phyloP scores from a whole-genome alignment of 2,113 vertebrate species.

The Perca flavescens region DNA sequence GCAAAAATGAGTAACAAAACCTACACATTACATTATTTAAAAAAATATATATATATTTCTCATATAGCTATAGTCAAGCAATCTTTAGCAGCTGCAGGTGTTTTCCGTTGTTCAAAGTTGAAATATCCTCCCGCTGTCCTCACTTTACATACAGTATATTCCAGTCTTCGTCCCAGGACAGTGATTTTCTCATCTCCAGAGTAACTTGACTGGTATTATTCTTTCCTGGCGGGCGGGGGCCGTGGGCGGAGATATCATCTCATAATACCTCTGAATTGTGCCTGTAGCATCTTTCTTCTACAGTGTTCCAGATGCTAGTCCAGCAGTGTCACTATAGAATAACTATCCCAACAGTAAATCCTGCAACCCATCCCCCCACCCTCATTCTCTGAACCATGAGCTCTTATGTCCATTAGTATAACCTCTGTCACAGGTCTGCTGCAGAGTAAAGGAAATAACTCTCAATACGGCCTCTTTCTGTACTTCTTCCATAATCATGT shows the following conservation, averaged over 20 bases:
- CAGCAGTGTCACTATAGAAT: conserved; percentile 49
- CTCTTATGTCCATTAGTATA: conserved; percentile 61
- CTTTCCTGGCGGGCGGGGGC: conserved; percentile 36
- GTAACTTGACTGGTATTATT: conserved; percentile 43
- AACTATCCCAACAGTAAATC: conserved; percentile 61
- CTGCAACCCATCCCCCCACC: conserved; percentile 30
- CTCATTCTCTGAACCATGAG: conserved; percentile 41
- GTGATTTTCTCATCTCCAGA: conserved; percentile 47
- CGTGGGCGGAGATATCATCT: conserved; percentile 56
- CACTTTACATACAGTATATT: not conserved
- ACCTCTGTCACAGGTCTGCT: conserved; percentile 17
- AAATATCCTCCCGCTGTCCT: conserved; percentile 14
- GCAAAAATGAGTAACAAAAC: not conserved
- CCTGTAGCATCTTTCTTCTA: conserved; percentile 52
- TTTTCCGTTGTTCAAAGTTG: not conserved
- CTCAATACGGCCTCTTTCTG: not conserved
- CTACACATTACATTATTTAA: not conserved
- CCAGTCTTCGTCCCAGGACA: conserved; percentile 27
- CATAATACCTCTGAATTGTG: conserved; percentile 61
- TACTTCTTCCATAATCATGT: not conserved
- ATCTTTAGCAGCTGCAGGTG: not conserved
- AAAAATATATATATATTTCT: not conserved
- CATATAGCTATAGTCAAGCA: not conserved
- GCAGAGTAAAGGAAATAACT: conserved; percentile 48
- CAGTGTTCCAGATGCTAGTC: conserved; percentile 61